Base-by-base conservation (phyloP, 2,888 invertebrate species). In the Cataglyphis albicans region DNA sequence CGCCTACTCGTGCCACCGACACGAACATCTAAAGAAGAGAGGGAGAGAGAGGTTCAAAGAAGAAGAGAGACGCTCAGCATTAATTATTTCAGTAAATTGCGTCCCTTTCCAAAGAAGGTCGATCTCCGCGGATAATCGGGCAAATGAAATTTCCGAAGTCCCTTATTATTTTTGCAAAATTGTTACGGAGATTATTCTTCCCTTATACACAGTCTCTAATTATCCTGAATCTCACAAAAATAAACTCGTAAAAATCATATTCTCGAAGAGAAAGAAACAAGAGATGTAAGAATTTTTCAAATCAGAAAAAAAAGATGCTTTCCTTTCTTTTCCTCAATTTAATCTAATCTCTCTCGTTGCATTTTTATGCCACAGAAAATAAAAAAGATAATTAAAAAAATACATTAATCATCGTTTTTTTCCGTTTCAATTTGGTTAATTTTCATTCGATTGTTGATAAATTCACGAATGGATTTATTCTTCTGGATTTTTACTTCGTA, bases 11-110 rank as follows among this genome's bases (percentile, higher is more conserved):
- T n/a, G 15, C 57, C 29, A 15, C 12, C 38, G n/a, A 29, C 67
- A 5, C 38, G 10, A 44, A 32, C 18, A 10, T n/a, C 48, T 7
- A 52, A 52, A n/a, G n/a, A 52, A n/a, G 52, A 52, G 52, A 48
- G 6, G 18, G 18, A 52, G 52, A 52, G n/a, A n/a, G n/a, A 48
- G 7, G 1, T n/a, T 48, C 6, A n/a, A 18, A n/a, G 2, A 2
- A 48, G n/a, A 48, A 48, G 18, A 52, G 52, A 52, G n/a, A 12
- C 25, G 44, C 44, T 63, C 63, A 25, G 48, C 63, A 82, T 78
- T 87, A 89, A 89, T 89, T 89, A 89, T 85, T 82, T 81, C 72
- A 67, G 44, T 78, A 73, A 55, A 41, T 35, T 65, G 61, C 59
- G 72, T 35, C 44, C 9, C 61, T 29, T 70, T 52, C n/a, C 7